Base-by-base conservation (phyloP, 2,113 vertebrate species). In the Notiomystis cincta region DNA sequence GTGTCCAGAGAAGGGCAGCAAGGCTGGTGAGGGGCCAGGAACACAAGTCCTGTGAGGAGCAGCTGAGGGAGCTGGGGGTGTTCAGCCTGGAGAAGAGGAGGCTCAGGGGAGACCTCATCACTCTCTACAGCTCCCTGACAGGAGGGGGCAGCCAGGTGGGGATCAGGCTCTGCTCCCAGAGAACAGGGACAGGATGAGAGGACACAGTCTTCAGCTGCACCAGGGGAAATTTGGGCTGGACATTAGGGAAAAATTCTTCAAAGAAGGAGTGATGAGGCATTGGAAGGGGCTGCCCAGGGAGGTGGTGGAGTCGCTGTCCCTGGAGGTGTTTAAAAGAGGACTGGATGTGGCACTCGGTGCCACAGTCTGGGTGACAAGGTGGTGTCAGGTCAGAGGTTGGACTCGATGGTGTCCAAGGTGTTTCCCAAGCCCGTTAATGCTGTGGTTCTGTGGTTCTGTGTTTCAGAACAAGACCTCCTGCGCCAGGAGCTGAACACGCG, bases 401-500 rank as follows among this genome's bases (percentile, higher is more conserved):
- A 3, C 27, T 37, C 0, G 0, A 1, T 44, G 72, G 10, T 44
- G 44, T 33, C 27, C 9, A 5, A 2, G 51, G 14, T 11, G 2
- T 12, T 11, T 31, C 4, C 53, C 44, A 12, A 14, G 21, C 2
- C 16, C 1, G 0, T 6, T 28, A 27, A 67, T 1, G 7, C 53
- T 2, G 22, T 22, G 25, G 1, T 5, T 17, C 16, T 31, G 61
- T 76, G 71, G 6, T 27, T 57, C 3, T 90, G 61, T 89, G 21
- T 97, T 98, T 66, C 98, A 99, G 99, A 99, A 57, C 99, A 99
- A 99, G 99, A 99, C 94, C 98, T 99, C 94, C 98, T 99, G 89
- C 98, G 99, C 21, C 99, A 99, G 98, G 99, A 99, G 94, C 98
- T 99, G 93, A 99, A 99, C 98, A 99, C 99, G 0, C 99, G 99